phyloP scores from a whole-genome alignment of 2,888 invertebrate species.

The Crioceris asparagi region DNA sequence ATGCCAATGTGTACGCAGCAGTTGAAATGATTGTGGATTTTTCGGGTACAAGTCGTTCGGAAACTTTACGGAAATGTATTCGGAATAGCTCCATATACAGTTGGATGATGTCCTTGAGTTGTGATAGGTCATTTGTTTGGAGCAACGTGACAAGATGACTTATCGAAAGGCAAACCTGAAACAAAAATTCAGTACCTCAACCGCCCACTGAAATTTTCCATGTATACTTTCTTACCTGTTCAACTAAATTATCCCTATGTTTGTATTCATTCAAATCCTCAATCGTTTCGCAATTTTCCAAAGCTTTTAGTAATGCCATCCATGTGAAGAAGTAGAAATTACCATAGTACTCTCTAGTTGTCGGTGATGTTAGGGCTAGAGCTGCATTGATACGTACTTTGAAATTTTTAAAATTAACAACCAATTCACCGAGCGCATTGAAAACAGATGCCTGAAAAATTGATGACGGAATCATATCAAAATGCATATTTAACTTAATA shows the following conservation, averaged over 20 bases:
- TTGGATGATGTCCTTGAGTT: conserved; percentile 42
- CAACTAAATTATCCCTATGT: conserved; percentile 75
- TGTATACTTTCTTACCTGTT: conserved; percentile 59
- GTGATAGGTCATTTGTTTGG: conserved; percentile 45
- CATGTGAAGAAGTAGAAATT: conserved; percentile 52
- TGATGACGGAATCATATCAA: too few relatives aligned
- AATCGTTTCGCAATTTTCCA: conserved; percentile 68
- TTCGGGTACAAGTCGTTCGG: conserved; percentile 37
- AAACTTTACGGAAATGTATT: conserved; percentile 33
- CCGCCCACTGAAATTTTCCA: neutral
- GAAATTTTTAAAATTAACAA: conserved; percentile 67
- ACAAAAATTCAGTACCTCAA: conserved; percentile 20
- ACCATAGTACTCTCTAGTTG: conserved; percentile 52
- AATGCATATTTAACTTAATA: too few relatives aligned
- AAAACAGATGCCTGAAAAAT: conserved; percentile 46
- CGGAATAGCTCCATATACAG: conserved; percentile 39
- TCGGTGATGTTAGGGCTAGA: conserved; percentile 57
- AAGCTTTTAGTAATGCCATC: conserved; percentile 58
- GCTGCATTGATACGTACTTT: conserved; percentile 87
- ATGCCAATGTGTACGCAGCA: conserved; percentile 24
- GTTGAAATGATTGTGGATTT: conserved; percentile 30
- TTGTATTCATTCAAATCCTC: conserved; percentile 76
- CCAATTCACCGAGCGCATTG: conserved; percentile 51
- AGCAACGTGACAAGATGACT: conserved; percentile 58
- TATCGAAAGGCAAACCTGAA: conserved; percentile 62